Base-by-base conservation (phyloP, 2,797 vertebrate species). In the Alosa sapidissima region DNA sequence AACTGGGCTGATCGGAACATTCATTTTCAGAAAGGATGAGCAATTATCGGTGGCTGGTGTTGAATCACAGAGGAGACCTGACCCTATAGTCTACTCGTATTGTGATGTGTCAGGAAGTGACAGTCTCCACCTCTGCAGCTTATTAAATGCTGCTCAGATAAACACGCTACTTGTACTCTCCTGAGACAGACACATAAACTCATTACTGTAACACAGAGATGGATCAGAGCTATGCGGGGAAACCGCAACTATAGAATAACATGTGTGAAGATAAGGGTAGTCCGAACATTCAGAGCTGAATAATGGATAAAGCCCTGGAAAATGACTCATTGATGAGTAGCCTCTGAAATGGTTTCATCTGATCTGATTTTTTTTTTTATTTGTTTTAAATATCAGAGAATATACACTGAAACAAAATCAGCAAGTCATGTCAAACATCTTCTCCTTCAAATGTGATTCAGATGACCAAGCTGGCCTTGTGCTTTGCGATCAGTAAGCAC, bases 21-120 rank as follows among this genome's bases (percentile, higher is more conserved):
- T 81, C 84, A 87, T 83, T 72, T 86, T 84, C 75, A 83, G 72
- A 84, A 72, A 55, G 83, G 83, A 84, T 24, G 47, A 84, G 86
- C 83, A 86, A 87, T 89, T 87, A 89, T 88, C 85, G 14, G 41
- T 55, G 45, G 54, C 10, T 84, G 82, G 87, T 85, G 55, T 9
- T 78, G 82, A 84, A 83, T 81, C 60, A 86, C 60, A 84, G 85
- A 19, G 49, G 65, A 85, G 84, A 83, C 83, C 83, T 65, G 36
- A 83, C 49, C 5, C 72, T 84, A 84, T 75, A 24, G 5, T 14
- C 81, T 78, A 55, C 54, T 78, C 41, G 19, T 78, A 75, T 36
- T 60, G 47, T 36, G 28, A 41, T 41, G 33, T 45, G 41, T 5
- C 45, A 36, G 41, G 41, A 78, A 47, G 36, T 78, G 72, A 78